phyloP scores from a whole-genome alignment of 2,113 vertebrate species.

The Oryzias javanicus region DNA sequence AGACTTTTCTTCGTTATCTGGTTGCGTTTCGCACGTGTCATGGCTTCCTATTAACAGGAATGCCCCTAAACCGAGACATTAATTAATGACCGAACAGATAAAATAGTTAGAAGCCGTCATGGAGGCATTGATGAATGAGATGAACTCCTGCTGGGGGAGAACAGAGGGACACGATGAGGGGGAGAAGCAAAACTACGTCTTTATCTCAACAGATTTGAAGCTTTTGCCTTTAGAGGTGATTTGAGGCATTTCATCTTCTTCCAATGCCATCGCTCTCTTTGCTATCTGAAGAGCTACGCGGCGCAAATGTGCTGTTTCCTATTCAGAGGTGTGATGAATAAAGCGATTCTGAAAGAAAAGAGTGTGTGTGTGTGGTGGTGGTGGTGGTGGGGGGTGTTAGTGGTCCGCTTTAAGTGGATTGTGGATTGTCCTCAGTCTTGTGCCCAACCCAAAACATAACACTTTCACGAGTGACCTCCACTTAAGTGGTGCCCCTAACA shows the following conservation, averaged over 20 bases:
- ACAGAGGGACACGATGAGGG: neutral
- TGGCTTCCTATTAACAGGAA: neutral
- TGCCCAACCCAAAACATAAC: slow-evolving; percentile 68
- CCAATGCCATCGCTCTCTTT: slow-evolving; percentile 14
- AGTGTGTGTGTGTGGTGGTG: neutral
- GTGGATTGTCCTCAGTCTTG: slow-evolving; percentile 68
- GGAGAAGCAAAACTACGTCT: slow-evolving; percentile 3
- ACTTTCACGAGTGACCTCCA: slow-evolving; percentile 62
- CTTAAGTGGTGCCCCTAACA: slow-evolving; percentile 59
- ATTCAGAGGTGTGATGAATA: slow-evolving; percentile 65
- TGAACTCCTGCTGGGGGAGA: neutral
- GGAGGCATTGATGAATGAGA: neutral
- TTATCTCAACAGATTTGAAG: slow-evolving; percentile 16
- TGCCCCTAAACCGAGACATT: neutral
- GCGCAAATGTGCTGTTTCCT: slow-evolving; percentile 50
- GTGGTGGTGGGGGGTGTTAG: slow-evolving; percentile 17
- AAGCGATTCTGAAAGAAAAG: slow-evolving; percentile 35
- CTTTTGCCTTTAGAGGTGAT: slow-evolving; percentile 16
- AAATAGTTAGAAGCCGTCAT: neutral
- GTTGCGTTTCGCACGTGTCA: neutral
- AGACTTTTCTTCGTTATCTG: neutral
- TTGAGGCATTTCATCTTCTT: slow-evolving; percentile 13
- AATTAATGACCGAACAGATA: neutral
- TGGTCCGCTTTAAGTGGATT: slow-evolving; percentile 74
- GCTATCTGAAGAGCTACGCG: slow-evolving; percentile 48